These are phyloP conservation scores for Galerucella nymphaeae DNA, from an alignment of 2,888 invertebrate species.

Conservation along the genomic window DNA sequence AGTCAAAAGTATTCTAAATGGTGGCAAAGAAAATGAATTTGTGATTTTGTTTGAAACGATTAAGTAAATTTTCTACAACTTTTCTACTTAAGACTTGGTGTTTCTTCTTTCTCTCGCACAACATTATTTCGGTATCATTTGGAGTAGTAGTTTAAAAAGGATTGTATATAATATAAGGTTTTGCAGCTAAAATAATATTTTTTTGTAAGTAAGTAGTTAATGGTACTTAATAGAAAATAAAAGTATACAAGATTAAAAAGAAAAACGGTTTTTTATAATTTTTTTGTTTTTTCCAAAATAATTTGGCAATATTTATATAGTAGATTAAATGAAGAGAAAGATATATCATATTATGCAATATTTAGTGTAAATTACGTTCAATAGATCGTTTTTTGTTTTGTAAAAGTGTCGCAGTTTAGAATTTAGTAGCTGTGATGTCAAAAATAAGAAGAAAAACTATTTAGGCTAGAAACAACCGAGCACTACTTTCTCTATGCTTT, in stretches of 20 bases:
- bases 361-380: slow-evolving; percentile 45
- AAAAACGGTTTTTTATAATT: slow-evolving; percentile 45
- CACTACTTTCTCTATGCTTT: slow-evolving; percentile 43
- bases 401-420: slow-evolving; percentile 59
- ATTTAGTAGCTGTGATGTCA: slow-evolving; percentile 62
- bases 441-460: slow-evolving; percentile 53
- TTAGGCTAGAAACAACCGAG: slow-evolving; percentile 52
- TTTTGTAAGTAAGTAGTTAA: slow-evolving; percentile 55
- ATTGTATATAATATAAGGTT: slow-evolving; percentile 54
- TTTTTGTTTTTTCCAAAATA: slow-evolving; percentile 49
- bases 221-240: slow-evolving; percentile 55
- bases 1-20: background rate
- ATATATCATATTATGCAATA: slow-evolving; percentile 58
- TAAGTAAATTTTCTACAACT: slow-evolving; percentile 44
- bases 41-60: slow-evolving; percentile 31
- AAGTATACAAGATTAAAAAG: slow-evolving; percentile 52
- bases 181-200: slow-evolving; percentile 58
- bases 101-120: slow-evolving; percentile 56
- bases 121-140: slow-evolving; percentile 47
- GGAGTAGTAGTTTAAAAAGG: slow-evolving; percentile 45
- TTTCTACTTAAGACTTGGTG: slow-evolving; percentile 50
- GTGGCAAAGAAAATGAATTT: slow-evolving; percentile 2
- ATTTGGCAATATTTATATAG: slow-evolving; percentile 45
- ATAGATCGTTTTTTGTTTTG: slow-evolving; percentile 49
- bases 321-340: slow-evolving; percentile 47